A percentile compares a stretch with the other conserved stretches of the same genome.
These are phyloP conservation scores for Lumbricus terrestris DNA, from an alignment of 2,888 invertebrate species.

Conservation along the genomic window DNA sequence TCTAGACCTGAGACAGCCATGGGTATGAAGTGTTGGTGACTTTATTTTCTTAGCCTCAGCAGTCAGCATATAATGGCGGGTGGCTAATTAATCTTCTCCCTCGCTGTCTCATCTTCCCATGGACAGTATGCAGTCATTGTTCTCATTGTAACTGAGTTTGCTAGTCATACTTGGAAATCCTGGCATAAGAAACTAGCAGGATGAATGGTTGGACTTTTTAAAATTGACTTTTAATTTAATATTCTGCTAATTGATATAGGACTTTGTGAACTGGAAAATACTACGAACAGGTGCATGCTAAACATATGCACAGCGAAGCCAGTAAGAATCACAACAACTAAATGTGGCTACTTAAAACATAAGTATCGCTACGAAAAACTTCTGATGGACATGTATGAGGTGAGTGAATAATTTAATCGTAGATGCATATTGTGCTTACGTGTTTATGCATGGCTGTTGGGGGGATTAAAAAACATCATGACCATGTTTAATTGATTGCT, in stretches of 20 bases:
- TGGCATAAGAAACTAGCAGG: background rate
- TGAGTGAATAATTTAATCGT: constrained; percentile 33
- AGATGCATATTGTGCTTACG: constrained; percentile 24
- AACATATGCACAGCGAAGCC: constrained; percentile 56
- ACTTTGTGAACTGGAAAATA: constrained; percentile 52
- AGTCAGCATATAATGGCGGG: no score
- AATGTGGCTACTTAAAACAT: constrained; percentile 55
- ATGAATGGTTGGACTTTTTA: background rate
- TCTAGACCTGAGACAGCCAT: no score
- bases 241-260: background rate
- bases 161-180: background rate
- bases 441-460: no score
- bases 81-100: no score
- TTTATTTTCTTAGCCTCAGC: no score
- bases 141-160: no score
- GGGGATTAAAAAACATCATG: no score
- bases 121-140: no score
- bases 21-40: no score
- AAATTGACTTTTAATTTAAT: background rate
- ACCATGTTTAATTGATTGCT: no score
- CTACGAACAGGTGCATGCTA: constrained; percentile 55
- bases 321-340: constrained; percentile 52
- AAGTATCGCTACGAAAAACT: constrained; percentile 55
- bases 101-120: no score
- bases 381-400: constrained; percentile 56